A percentile compares a stretch with the other conserved stretches of the same genome.
Conservation (phyloP, 2,797 vertebrate species). For the Balearica regulorum region DNA sequence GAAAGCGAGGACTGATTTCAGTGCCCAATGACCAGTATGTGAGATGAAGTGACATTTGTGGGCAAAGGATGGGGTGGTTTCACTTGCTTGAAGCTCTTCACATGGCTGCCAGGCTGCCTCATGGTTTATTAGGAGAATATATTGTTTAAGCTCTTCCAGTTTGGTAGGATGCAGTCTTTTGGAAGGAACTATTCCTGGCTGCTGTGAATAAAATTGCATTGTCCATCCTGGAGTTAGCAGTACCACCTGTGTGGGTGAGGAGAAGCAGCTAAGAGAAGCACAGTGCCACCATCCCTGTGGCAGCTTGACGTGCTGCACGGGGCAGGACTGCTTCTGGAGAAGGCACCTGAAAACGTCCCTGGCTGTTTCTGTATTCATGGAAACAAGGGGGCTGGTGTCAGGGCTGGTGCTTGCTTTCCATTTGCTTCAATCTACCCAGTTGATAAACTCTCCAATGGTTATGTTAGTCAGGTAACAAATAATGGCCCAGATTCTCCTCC, state of each 20-base stretch:
- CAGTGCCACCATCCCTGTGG: neutral
- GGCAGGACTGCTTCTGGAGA: neutral
- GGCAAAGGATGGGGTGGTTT: neutral
- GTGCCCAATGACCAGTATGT: neutral
- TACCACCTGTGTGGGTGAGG: neutral
- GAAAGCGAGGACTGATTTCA: neutral
- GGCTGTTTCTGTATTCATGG: neutral
- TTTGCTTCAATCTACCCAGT: neutral
- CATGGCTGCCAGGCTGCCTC: neutral
- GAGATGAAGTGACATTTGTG: neutral
- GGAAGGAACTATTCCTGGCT: neutral
- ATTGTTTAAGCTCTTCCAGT: neutral
- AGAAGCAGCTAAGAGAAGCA: neutral
- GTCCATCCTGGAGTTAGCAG: neutral
- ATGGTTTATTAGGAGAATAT: neutral
- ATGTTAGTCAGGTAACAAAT: neutral
- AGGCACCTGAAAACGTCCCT: neutral
- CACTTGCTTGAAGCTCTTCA: neutral
- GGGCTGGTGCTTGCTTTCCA: neutral
- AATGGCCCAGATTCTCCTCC: neutral
- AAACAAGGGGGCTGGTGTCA: neutral
- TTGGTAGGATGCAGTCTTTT: neutral
- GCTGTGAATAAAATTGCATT: neutral
- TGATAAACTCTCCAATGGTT: neutral
- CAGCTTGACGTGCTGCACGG: accelerated